phyloP scores from a whole-genome alignment of 92 coral and sea anemone genomes.

The Phymanthus crucifer region DNA sequence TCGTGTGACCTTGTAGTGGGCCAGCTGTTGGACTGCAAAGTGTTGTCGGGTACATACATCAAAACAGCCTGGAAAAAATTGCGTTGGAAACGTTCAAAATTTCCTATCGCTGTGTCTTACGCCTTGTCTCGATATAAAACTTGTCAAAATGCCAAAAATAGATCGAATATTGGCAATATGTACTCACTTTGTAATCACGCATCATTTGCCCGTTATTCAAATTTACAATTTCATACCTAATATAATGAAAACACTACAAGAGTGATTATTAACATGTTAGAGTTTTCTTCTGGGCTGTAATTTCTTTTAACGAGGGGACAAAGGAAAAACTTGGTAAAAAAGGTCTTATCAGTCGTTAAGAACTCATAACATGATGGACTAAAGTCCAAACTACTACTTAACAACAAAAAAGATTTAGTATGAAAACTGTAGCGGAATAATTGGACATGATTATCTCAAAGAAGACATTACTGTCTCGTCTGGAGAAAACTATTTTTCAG shows the following conservation, averaged over 20 bases:
- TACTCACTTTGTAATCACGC: not conserved
- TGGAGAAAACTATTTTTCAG: not conserved
- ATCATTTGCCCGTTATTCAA: slow-evolving; percentile 1
- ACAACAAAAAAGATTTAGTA: too few species aligned
- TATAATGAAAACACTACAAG: not conserved
- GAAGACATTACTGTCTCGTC: not conserved
- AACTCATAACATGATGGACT: not conserved
- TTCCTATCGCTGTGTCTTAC: not conserved
- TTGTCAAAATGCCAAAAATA: not conserved
- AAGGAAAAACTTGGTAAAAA: not conserved
- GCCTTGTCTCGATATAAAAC: not conserved
- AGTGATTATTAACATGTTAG: not conserved
- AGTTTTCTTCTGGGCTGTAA: not conserved
- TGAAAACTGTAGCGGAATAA: too few species aligned
- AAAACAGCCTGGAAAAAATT: not conserved
- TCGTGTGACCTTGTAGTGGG: not conserved
- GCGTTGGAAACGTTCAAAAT: not conserved
- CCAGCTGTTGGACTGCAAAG: not conserved
- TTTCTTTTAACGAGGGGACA: not conserved
- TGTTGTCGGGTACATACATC: not conserved
- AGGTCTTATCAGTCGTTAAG: not conserved
- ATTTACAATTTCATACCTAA: not conserved
- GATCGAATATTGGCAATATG: not conserved
- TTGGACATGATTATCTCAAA: too few species aligned
- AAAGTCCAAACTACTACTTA: too few species aligned